Evolutionary conservation across 2,797 vertebrate species (phyloP), one percentile per base, ranked within the genome.

Genomic region (Falco naumanni): DNA sequence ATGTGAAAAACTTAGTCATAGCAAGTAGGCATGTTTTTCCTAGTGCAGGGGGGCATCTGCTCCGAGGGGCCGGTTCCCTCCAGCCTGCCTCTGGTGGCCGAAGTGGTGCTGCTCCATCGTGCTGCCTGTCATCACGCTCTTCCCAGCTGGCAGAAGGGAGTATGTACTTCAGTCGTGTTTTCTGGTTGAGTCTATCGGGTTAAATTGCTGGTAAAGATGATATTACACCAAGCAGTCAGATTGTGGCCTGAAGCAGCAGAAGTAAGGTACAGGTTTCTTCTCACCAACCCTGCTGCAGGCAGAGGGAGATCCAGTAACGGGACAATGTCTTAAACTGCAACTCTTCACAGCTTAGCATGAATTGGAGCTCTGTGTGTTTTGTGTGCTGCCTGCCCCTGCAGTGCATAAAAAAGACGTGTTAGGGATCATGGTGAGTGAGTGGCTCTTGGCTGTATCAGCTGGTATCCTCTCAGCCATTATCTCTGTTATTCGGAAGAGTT

Each of bases 321-420:
- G 6, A n/a, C 0, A 0, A 10, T 11, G 4, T 56, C 59, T 92
- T 82, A 24, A 14, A 1, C 29, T 64, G n/a, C 63, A 47, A 47
- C 59, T 76, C 33, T 63, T 84, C 1, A 5, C 29, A 1, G 14
- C n/a, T 33, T 29, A 70, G 22, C 13, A 0, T 3, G 66, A 61
- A 51, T 16, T 0, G 1, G 54, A 89, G 56, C 59, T 5, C 0
- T 26, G n/a, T 1, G 0, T 43, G 14, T 77, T 83, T 56, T 4
- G 1, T 5, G 15, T 60, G 45, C 29, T 51, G 43, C 47, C 53
- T 39, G 54, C 41, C 41, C 50, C 45, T 0, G 2, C 26, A 6
- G 16, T 8, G 26, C 53, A 7, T 24, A 8, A 51, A 54, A 61
- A 75, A 18, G 37, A 45, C 17, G 69, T 75, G 6, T 43, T 34